These are phyloP conservation scores for Phainopepla nitens DNA, from an alignment of 2,113 vertebrate species.

Conservation along the genomic window DNA sequence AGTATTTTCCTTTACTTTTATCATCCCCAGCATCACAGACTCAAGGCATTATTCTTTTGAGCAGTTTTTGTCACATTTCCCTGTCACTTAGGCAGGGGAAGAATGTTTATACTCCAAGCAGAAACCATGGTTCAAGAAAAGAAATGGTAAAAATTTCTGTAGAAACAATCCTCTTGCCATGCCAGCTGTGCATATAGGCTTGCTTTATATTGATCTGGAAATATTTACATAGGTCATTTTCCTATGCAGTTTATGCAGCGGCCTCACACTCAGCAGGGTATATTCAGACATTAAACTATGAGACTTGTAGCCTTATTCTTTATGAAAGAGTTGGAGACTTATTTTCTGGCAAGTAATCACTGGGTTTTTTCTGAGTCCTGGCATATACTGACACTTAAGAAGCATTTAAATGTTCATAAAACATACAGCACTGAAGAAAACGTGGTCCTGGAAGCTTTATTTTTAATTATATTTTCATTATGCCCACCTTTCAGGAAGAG, in stretches of 20 bases:
- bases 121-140: conserved; percentile 6
- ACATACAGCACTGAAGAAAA: background rate
- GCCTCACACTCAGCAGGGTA: background rate
- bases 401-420: background rate
- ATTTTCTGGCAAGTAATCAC: background rate
- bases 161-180: background rate
- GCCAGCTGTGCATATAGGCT: background rate
- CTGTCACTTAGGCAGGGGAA: background rate
- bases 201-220: conserved; percentile 8
- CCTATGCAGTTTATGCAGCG: background rate
- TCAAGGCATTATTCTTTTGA: background rate
- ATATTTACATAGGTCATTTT: conserved; percentile 9
- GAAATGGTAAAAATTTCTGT: background rate
- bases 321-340: background rate
- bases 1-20: background rate
- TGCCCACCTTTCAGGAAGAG: background rate
- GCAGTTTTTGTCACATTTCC: background rate
- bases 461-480: background rate
- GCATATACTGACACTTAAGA: background rate
- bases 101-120: background rate
- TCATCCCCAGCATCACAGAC: background rate
- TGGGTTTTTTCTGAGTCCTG: background rate
- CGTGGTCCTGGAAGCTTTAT: background rate
- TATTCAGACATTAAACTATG: background rate
- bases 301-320: background rate